Evolutionary conservation across 2,888 invertebrate species (phyloP), one percentile per base, ranked within the genome.

Genomic region (Aporophyla nigra): DNA sequence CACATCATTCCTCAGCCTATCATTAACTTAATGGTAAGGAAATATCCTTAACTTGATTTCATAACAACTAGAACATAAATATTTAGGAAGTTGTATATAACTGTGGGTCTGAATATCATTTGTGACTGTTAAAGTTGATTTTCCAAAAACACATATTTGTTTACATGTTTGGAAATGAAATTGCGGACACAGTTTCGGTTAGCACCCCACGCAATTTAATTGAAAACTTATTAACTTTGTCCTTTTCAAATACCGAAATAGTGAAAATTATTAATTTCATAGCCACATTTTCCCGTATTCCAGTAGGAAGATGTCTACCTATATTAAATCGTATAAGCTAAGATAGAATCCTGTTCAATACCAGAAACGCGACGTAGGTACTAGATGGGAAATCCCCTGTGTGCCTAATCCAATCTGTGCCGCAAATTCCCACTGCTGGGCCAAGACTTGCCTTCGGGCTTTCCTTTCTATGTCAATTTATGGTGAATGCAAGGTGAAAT

Each of bases 391-490:
- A 63, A 68, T 58, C 74, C 56, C 63, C n/a, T 14, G 67, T 58
- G 74, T 27, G n/a, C n/a, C 68, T 74, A 69, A 81, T 81, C n/a
- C 59, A 65, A 81, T 79, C 53, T 24, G n/a, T 49, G 24, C n/a
- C 27, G 53, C 53, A 54, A 58, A 40, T 67, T 69, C 54, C 63
- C 49, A 54, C 49, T 5, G 5, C 58, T 54, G 75, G 53, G 63
- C 54, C 53, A 9, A 16, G 49, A 12, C 12, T 54, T 74, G 40
- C 65, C 54, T 49, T 24, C 40, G 5, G 51, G 49, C 49, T 16
- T 27, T 54, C 27, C 27, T 27, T 49, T 62, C 14, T 43, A 49
- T 61, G 27, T 43, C 27, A 79, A 49, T 68, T 58, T 63, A 40
- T 27, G 27, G 21, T 6, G 46, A 56, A 24, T 53, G 53, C 62